Evolutionary conservation across 2,797 vertebrate genomes (phyloP).

Genomic region (Meriones psammophilus): DNA sequence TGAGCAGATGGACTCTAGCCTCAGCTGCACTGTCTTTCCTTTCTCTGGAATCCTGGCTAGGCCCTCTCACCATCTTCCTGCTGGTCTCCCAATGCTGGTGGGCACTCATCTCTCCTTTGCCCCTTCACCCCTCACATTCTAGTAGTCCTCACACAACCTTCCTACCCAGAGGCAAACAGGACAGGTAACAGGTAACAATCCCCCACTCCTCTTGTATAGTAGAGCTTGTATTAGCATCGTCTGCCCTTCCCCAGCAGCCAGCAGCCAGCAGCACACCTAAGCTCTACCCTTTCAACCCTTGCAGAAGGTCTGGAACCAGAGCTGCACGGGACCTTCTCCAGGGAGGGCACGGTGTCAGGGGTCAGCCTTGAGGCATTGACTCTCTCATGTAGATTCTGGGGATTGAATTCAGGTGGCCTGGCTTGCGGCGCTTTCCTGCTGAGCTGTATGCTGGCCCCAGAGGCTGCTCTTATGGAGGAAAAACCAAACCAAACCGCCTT

Average conservation of each 20-base stretch:
- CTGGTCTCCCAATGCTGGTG: too few relatives aligned
- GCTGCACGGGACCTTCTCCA: not conserved
- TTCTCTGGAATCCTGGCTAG: not conserved
- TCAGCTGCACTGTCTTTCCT: too few relatives aligned
- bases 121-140: not conserved
- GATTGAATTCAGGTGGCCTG: not conserved
- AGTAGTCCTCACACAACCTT: not conserved
- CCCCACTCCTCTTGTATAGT: too few relatives aligned
- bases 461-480: not conserved
- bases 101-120: fast-evolving
- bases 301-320: not conserved
- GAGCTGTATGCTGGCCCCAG: not conserved
- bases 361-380: not conserved
- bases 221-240: not conserved
- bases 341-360: not conserved
- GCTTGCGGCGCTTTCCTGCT: not conserved
- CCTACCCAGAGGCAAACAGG: not conserved
- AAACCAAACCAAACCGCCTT: not conserved
- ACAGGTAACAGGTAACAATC: not conserved
- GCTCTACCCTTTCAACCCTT: not conserved
- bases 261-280: not conserved
- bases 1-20: not conserved
- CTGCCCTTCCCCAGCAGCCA: not conserved
- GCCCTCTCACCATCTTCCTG: not conserved
- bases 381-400: not conserved